A percentile compares a stretch with the other conserved stretches of the same genome.
phyloP scores from a whole-genome alignment of 2,113 vertebrate species.

The Calidris pugnax region DNA sequence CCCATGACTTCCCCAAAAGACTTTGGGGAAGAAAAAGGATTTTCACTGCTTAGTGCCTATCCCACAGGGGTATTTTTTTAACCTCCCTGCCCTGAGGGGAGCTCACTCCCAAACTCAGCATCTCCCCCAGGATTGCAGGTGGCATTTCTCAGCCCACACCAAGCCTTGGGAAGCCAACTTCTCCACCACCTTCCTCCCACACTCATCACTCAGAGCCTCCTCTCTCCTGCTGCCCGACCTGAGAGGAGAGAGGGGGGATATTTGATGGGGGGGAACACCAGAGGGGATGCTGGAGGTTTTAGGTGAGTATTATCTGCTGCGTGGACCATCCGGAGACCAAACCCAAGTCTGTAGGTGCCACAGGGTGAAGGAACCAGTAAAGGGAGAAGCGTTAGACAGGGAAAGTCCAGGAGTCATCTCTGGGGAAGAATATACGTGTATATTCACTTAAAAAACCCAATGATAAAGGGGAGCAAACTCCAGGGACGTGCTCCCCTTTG shows the following conservation, averaged over 20 bases:
- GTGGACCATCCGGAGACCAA: background rate
- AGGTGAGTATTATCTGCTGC: fast-evolving
- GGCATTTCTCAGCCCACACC: background rate
- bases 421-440: fast-evolving
- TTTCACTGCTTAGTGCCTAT: background rate
- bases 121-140: no score
- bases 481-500: background rate
- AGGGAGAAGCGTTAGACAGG: background rate
- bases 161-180: background rate
- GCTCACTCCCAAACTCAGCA: fast-evolving
- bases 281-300: background rate
- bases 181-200: background rate
- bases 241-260: fast-evolving
- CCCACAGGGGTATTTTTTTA: background rate
- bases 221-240: no score
- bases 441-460: fast-evolving
- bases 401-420: background rate
- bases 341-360: fast-evolving
- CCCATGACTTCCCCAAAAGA: background rate
- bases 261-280: background rate
- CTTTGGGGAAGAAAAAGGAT: background rate
- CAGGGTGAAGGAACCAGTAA: fast-evolving
- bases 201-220: no score
- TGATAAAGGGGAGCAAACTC: no score
- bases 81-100: fast-evolving